These are phyloP conservation scores for Drosophila suzukii DNA, from an alignment of 1,140 invertebrate genomes.

Conservation along the genomic window DNA sequence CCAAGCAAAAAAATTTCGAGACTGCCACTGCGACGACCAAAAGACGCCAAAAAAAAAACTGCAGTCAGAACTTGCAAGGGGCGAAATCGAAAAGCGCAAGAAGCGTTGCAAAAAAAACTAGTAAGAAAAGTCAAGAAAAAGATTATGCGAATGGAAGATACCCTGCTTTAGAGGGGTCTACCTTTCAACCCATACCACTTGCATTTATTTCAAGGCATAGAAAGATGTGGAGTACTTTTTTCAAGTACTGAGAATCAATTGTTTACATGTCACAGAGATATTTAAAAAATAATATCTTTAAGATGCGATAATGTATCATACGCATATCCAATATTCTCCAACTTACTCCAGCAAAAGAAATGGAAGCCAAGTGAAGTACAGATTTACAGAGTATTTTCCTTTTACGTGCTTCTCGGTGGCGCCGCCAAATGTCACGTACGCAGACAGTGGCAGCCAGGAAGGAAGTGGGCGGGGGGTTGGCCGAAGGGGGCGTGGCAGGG, in stretches of 20 bases:
- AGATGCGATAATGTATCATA: too few relatives aligned
- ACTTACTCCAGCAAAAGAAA: neutral
- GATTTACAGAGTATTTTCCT: conserved; percentile 76
- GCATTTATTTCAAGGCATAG: too few relatives aligned
- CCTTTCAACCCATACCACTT: too few relatives aligned
- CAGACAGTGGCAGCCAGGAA: conserved; percentile 56
- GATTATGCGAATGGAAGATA: conserved; percentile 4
- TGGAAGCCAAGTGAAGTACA: conserved; percentile 48
- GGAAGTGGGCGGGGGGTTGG: conserved; percentile 9
- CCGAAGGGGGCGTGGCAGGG: conserved; percentile 9
- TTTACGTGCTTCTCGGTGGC: conserved; percentile 72
- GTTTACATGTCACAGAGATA: too few relatives aligned
- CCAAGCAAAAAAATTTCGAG: neutral
- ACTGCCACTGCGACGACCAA: conserved; percentile 33
- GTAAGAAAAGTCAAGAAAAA: neutral
- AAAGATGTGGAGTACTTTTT: too few relatives aligned
- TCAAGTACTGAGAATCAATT: too few relatives aligned
- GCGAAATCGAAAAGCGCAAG: conserved; percentile 17
- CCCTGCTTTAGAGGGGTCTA: neutral
- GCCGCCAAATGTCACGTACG: conserved; percentile 79
- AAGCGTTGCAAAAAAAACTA: neutral
- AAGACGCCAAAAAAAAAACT: conserved; percentile 39
- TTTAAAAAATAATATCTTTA: neutral
- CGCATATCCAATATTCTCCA: neutral
- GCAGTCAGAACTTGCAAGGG: conserved; percentile 25